phyloP scores from a whole-genome alignment of 1,140 invertebrate genomes.

The Brachionus sp. region DNA sequence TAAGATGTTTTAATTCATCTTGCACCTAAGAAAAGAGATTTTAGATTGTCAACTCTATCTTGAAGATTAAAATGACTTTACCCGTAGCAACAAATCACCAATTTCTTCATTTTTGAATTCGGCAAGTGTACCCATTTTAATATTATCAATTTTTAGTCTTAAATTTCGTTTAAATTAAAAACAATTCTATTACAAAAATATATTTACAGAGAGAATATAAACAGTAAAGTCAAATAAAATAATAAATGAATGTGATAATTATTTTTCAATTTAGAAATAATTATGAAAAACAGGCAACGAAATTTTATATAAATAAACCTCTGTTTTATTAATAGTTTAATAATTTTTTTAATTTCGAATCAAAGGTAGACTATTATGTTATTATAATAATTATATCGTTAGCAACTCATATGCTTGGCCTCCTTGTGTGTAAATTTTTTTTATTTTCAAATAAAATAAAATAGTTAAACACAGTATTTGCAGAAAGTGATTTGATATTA shows the following conservation, averaged over 20 bases:
- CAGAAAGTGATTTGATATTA: background rate
- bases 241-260: background rate
- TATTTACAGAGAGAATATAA: background rate
- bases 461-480: background rate
- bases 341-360: background rate
- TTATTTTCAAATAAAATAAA: background rate
- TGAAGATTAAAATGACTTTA: background rate
- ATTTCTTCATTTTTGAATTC: conserved; percentile 39
- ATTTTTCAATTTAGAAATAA: background rate
- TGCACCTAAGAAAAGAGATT: background rate
- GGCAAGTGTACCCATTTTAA: conserved; percentile 2
- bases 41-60: background rate
- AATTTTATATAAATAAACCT: background rate
- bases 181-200: background rate
- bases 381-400: conserved; percentile 18
- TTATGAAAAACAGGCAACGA: background rate
- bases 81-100: conserved; percentile 4
- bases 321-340: conserved; percentile 26
- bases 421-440: background rate
- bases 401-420: background rate
- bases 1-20: conserved; percentile 14
- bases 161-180: background rate
- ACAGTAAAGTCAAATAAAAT: background rate
- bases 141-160: background rate
- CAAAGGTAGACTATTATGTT: background rate